Evolutionary conservation across 2,888 invertebrate species (phyloP).

Genomic region (Drosophila mayaguana): DNA sequence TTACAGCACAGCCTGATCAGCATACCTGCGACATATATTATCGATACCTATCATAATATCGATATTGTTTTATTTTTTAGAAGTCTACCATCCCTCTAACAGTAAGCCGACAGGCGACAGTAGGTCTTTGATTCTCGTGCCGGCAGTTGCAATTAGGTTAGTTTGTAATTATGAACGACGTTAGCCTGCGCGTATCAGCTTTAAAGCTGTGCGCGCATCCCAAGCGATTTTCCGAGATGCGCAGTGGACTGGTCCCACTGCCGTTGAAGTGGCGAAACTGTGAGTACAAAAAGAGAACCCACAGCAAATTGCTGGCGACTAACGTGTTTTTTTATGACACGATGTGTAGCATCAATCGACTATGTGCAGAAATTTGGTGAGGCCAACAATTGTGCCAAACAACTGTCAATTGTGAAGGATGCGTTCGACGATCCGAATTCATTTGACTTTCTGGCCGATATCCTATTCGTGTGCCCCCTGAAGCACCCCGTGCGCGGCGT

Average conservation of each 20-base stretch:
- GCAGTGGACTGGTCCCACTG: constrained; percentile 32
- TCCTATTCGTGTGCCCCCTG: constrained; percentile 80
- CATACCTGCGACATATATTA: background rate
- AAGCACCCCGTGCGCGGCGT: constrained; percentile 85
- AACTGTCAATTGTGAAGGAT: constrained; percentile 30
- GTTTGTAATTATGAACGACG: constrained; percentile 49
- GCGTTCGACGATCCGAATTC: constrained; percentile 11
- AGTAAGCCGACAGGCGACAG: background rate
- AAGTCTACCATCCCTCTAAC: background rate
- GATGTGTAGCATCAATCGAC: constrained; percentile 19
- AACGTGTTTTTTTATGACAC: background rate
- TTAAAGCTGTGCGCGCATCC: constrained; percentile 52
- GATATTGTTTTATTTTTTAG: background rate
- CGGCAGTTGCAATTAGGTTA: background rate
- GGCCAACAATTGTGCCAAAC: constrained; percentile 39
- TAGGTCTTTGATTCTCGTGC: too few relatives aligned
- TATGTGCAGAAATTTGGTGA: constrained; percentile 38
- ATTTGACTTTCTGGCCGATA: constrained; percentile 76
- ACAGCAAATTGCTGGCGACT: background rate
- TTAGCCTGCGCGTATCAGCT: constrained; percentile 54
- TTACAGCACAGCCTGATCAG: background rate
- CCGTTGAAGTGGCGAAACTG: constrained; percentile 41
- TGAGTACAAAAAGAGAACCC: constrained; percentile 26
- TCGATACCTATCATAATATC: constrained; percentile 1
- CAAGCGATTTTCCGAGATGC: constrained; percentile 51